Percentiles rank a stretch among this genome's conserved stretches.
phyloP scores from a whole-genome alignment of 2,113 vertebrate species.

The Poeciliopsis prolifica region DNA sequence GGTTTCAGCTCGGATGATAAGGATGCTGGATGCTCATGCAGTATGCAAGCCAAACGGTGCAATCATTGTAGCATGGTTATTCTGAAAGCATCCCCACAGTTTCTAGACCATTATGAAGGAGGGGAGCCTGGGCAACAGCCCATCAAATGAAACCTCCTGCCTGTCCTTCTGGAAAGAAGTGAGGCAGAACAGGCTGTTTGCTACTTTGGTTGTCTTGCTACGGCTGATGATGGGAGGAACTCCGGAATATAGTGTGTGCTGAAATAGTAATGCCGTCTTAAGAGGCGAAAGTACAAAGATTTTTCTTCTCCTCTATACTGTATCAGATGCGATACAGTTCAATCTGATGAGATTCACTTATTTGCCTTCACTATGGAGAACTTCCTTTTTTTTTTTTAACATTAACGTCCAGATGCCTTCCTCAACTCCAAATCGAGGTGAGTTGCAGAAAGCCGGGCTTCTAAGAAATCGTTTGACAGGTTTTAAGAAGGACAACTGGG shows the following conservation, averaged over 20 bases:
- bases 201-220: constrained; percentile 58
- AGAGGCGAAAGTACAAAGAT: constrained; percentile 46
- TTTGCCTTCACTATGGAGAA: constrained; percentile 48
- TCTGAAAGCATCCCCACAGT: constrained; percentile 65
- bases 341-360: constrained; percentile 54
- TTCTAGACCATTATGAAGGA: constrained; percentile 61
- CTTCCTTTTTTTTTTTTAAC: constrained; percentile 9
- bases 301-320: constrained; percentile 31
- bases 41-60: constrained; percentile 59
- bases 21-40: constrained; percentile 46
- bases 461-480: constrained; percentile 62
- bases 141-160: constrained; percentile 71
- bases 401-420: constrained; percentile 31
- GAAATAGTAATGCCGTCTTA: constrained; percentile 43
- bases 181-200: constrained; percentile 70
- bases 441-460: constrained; percentile 29
- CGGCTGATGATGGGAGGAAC: constrained; percentile 60
- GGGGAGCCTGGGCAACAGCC: constrained; percentile 64
- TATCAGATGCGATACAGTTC: constrained; percentile 60
- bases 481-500: constrained; percentile 68
- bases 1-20: constrained; percentile 47
- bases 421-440: constrained; percentile 17
- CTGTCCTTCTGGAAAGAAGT: constrained; percentile 58
- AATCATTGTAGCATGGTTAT: constrained; percentile 65
- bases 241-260: constrained; percentile 42